phyloP scores from a whole-genome alignment of 2,797 vertebrate genomes.

The Morus bassanus region DNA sequence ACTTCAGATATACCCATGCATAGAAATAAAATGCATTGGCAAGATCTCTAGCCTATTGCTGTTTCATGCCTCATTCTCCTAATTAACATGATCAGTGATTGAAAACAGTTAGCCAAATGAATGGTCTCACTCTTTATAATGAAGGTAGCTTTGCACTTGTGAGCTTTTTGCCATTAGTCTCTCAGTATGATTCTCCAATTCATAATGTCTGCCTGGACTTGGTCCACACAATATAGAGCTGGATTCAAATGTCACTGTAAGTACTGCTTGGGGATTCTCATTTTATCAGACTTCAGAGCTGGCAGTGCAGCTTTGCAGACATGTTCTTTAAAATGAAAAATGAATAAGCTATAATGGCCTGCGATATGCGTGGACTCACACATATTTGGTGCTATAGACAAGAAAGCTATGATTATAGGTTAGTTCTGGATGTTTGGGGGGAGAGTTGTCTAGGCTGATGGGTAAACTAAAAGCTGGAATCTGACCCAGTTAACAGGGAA shows the following conservation, averaged over 20 bases:
- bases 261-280: not conserved
- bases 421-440: not conserved
- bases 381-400: not conserved
- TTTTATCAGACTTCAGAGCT: not conserved
- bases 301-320: not conserved
- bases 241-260: not conserved
- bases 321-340: slow-evolving; percentile 8
- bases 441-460: not conserved
- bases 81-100: slow-evolving; percentile 18
- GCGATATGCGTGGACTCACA: not conserved
- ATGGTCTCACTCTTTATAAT: not conserved
- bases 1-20: not conserved
- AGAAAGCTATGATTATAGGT: not conserved
- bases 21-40: not conserved
- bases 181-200: not conserved
- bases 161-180: not conserved
- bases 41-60: not conserved
- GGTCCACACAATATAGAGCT: not conserved
- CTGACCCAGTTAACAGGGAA: not conserved
- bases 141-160: not conserved
- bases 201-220: not conserved
- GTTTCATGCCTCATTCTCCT: slow-evolving; percentile 27
- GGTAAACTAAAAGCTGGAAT: not conserved
- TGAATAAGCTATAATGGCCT: not conserved
- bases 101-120: not conserved